These are phyloP conservation scores for Drosophila bipectinata DNA, from an alignment of 1,140 invertebrate species.

Conservation along the genomic window DNA sequence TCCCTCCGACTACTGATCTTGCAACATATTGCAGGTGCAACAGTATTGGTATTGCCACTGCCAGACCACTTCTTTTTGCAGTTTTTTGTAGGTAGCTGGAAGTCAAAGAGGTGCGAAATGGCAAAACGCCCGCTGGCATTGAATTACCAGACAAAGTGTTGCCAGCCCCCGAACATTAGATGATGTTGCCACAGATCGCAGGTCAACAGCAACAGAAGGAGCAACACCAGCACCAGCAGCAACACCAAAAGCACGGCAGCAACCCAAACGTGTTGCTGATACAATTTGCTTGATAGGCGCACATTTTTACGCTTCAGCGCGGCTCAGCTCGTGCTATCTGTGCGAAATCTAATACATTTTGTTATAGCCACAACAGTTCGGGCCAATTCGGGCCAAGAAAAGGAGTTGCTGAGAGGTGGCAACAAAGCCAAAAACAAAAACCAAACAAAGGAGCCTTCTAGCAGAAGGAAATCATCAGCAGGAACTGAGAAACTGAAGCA, in stretches of 20 bases:
- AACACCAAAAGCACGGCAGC: constrained; percentile 33
- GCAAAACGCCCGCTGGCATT: constrained; percentile 78
- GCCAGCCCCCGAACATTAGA: constrained; percentile 72
- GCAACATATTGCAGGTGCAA: constrained; percentile 59
- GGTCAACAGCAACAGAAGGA: constrained; percentile 49
- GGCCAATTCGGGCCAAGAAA: constrained; percentile 30
- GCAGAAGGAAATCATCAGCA: constrained; percentile 49
- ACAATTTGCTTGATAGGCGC: constrained; percentile 80
- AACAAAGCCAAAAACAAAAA: constrained; percentile 10
- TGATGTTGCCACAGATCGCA: constrained; percentile 66
- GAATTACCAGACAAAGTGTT: constrained; percentile 81
- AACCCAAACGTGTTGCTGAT: constrained; percentile 76
- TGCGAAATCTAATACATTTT: constrained; percentile 81
- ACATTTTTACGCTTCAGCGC: constrained; percentile 77
- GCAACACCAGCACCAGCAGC: constrained; percentile 22
- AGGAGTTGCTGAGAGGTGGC: constrained; percentile 23
- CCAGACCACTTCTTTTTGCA: constrained; percentile 10
- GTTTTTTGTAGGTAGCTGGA: constrained; percentile 60
- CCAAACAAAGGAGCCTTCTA: constrained; percentile 15
- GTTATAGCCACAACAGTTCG: constrained; percentile 54
- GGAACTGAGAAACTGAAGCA: constrained; percentile 17
- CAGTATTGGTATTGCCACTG: background rate
- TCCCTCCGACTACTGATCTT: background rate
- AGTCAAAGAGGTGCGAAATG: constrained; percentile 81
- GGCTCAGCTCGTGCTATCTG: constrained; percentile 58